Base-by-base conservation (phyloP, 2,888 invertebrate genomes). In the Synanthedon myopaeformis region DNA sequence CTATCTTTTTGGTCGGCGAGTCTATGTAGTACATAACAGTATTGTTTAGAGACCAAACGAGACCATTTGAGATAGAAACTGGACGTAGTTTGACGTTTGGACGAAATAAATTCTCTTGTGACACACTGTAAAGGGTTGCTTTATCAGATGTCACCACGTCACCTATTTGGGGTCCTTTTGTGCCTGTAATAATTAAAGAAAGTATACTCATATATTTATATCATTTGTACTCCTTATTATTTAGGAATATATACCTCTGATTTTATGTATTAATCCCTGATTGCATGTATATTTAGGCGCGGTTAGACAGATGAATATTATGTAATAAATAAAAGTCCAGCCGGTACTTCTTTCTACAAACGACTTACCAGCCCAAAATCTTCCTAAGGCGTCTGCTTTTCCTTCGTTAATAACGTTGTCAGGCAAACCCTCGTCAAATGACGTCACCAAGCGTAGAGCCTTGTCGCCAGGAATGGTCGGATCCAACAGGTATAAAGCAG, bases 1-100 rank as follows among this genome's bases (percentile, higher is more conserved):
- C 90, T 1, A 95, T 79, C 64, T 89, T 89, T 55, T 87, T 75
- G 0, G 91, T 91, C 0, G 89, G 79, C 0, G 93, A 92, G 75
- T 95, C 95, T 41, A 93, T 91, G 72, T 92, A 95, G 74, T 92
- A 95, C 74, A 95, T 80, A 49, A 89, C 88, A 23, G 89, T 78
- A 64, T 92, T 90, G 61, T 92, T 91, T 10, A 79, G 74, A 6
- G 91, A 90, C 93, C 94, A 95, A 4, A 89, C 90, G 42, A 95
- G 67, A 0, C 95, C 95, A 67, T 94, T 95, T 49, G 94, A 93
- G 52, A 93, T 89, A 35, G 89, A 85, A 4, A 92, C 89, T 0
- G 85, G 83, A 0, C 74, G 71, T 41, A 82, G 41, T 1, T 74
- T 71, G 0, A 72, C 61, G 10, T 62, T 70, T 1, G 74, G 79